Evolutionary conservation across 2,888 invertebrate species (phyloP).

Genomic region (Sinopyrophorus schimmeli): DNA sequence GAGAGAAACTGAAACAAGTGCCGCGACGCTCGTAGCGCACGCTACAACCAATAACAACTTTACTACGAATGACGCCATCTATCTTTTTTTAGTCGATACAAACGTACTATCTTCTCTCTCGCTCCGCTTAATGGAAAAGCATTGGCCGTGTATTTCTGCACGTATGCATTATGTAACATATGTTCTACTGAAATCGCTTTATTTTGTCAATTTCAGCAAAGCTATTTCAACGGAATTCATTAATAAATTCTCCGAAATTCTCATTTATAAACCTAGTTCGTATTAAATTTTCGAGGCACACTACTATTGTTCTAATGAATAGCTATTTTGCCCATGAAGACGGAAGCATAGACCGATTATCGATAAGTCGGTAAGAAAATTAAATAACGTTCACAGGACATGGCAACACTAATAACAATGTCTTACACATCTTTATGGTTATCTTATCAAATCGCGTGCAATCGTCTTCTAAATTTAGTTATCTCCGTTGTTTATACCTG

Average conservation of each 20-base stretch:
- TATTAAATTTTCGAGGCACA: constrained; percentile 1
- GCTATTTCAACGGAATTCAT: constrained; percentile 17
- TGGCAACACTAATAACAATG: constrained; percentile 5
- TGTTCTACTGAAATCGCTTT: constrained; percentile 14
- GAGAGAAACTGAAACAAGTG: constrained; percentile 31
- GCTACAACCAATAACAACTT: constrained; percentile 16
- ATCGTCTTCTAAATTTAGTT: constrained; percentile 16
- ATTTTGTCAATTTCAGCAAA: constrained; percentile 20
- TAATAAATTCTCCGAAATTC: constrained; percentile 18
- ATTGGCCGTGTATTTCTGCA: constrained; percentile 31
- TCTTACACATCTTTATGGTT: constrained; percentile 13
- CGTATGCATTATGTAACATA: constrained; percentile 51
- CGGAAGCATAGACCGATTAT: no score
- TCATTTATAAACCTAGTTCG: constrained; percentile 11
- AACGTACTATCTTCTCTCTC: constrained; percentile 10
- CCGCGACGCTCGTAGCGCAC: constrained; percentile 24
- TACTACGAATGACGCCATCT: constrained; percentile 20
- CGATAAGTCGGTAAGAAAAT: neutral
- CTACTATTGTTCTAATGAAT: no score
- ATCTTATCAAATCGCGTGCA: constrained; percentile 23
- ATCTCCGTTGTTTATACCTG: constrained; percentile 19
- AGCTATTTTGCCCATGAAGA: no score
- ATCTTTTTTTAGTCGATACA: constrained; percentile 3
- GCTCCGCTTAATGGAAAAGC: constrained; percentile 18
- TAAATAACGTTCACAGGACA: neutral